A percentile compares a stretch with the other conserved stretches of the same genome.
Conservation (phyloP, 2,888 invertebrate genomes). For the Auanema sp. region DNA sequence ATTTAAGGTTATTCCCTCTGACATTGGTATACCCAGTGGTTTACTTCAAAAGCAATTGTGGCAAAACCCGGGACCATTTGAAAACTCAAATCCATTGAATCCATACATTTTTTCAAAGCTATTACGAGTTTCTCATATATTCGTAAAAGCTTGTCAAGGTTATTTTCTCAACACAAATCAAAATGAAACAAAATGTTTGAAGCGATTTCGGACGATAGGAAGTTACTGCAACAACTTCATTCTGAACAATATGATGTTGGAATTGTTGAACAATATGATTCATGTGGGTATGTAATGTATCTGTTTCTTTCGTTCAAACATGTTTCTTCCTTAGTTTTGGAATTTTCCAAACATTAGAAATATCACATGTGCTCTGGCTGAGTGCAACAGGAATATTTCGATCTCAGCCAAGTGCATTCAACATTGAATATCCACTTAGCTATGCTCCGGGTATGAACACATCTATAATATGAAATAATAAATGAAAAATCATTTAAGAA, state of each 20-base stretch:
- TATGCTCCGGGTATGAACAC: constrained; percentile 57
- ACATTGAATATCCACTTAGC: constrained; percentile 52
- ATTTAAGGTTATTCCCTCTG: neutral
- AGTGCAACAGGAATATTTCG: constrained; percentile 54
- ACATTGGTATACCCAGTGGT: neutral
- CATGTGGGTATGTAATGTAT: constrained; percentile 39
- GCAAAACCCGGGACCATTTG: constrained; percentile 57
- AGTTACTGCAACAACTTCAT: constrained; percentile 27
- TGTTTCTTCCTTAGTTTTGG: constrained; percentile 30
- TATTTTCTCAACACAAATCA: constrained; percentile 2
- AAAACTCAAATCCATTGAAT: constrained; percentile 53
- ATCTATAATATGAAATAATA: too few relatives aligned
- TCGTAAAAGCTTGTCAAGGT: constrained; percentile 49
- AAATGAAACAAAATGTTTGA: constrained; percentile 6
- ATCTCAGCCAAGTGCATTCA: constrained; percentile 46
- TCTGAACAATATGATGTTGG: constrained; percentile 48
- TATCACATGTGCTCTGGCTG: constrained; percentile 48
- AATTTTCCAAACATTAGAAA: constrained; percentile 38
- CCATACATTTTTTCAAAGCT: constrained; percentile 51
- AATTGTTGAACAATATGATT: constrained; percentile 57
- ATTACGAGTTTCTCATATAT: constrained; percentile 43
- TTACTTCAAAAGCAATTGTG: constrained; percentile 35
- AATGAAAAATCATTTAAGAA: constrained; percentile 34
- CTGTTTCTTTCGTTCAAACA: neutral
- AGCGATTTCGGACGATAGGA: constrained; percentile 31